Evolutionary conservation across 1,140 invertebrate species (phyloP).

Genomic region (Sarcophaga peregrina): DNA sequence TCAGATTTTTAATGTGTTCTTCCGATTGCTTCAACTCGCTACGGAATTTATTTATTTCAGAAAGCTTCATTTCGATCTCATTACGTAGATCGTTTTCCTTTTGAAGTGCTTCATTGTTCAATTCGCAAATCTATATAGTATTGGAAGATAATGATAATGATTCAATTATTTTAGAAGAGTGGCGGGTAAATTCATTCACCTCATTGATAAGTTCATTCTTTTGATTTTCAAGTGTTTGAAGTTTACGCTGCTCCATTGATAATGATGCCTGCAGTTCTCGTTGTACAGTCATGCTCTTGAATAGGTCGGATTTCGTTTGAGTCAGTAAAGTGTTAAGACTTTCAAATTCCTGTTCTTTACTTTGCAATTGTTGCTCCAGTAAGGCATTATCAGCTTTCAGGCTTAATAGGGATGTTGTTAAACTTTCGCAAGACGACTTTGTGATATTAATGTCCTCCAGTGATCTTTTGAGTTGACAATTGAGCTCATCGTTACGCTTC

Average conservation of each 20-base stretch:
- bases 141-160: background rate
- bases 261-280: constrained; percentile 36
- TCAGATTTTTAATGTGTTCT: too few species aligned
- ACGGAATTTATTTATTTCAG: background rate
- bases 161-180: background rate
- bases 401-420: constrained; percentile 47
- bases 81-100: background rate
- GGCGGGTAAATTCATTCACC: background rate
- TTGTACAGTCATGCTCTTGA: constrained; percentile 47
- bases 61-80: too few species aligned
- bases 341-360: constrained; percentile 50
- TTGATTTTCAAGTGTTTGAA: constrained; percentile 31
- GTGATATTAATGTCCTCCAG: constrained; percentile 53
- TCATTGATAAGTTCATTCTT: constrained; percentile 42
- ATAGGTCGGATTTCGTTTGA: constrained; percentile 50
- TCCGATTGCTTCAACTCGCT: background rate
- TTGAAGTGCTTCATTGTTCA: background rate
- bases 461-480: constrained; percentile 53
- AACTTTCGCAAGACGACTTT: constrained; percentile 54
- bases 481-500: constrained; percentile 56
- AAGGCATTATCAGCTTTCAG: constrained; percentile 37
- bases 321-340: constrained; percentile 50
- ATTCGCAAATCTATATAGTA: background rate
- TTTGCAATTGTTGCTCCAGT: constrained; percentile 29
- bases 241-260: constrained; percentile 34